Conservation (phyloP, 2,113 vertebrate genomes). For the Oryzias melastigma region DNA sequence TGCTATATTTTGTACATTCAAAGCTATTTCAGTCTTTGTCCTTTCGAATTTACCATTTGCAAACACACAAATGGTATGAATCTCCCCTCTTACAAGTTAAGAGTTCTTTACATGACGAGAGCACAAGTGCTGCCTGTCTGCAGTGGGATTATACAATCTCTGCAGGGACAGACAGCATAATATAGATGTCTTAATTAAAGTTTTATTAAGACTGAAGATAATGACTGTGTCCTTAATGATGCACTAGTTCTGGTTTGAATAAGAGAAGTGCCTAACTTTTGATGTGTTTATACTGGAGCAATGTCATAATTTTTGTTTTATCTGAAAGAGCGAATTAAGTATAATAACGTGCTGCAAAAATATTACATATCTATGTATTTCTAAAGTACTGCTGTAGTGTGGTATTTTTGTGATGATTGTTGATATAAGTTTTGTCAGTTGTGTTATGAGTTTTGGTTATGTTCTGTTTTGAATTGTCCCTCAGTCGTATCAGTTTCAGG, state of each 20-base stretch:
- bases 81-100: conserved; percentile 36
- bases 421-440: too few species aligned
- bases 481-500: too few species aligned
- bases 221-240: conserved; percentile 68
- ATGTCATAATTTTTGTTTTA: conserved; percentile 63
- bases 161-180: conserved; percentile 57
- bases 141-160: conserved; percentile 58
- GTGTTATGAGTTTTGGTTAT: too few species aligned
- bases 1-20: too few species aligned
- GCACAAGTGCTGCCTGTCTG: conserved; percentile 41
- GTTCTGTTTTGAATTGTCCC: too few species aligned
- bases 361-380: too few species aligned
- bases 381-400: too few species aligned
- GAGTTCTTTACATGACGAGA: conserved; percentile 28
- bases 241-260: conserved; percentile 70
- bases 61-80: conserved; percentile 33
- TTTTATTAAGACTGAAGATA: conserved; percentile 70
- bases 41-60: too few species aligned
- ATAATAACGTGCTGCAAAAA: neutral
- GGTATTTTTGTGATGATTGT: too few species aligned
- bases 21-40: too few species aligned
- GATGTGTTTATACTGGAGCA: conserved; percentile 66
- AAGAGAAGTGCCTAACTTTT: conserved; percentile 70
- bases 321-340: conserved; percentile 27
- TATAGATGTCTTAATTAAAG: conserved; percentile 76